Percentiles rank a stretch among this genome's conserved stretches.
These are phyloP conservation scores for Dendrophyllia cribrosa DNA, from an alignment of 64 coral and sea anemone species.

Conservation along the genomic window DNA sequence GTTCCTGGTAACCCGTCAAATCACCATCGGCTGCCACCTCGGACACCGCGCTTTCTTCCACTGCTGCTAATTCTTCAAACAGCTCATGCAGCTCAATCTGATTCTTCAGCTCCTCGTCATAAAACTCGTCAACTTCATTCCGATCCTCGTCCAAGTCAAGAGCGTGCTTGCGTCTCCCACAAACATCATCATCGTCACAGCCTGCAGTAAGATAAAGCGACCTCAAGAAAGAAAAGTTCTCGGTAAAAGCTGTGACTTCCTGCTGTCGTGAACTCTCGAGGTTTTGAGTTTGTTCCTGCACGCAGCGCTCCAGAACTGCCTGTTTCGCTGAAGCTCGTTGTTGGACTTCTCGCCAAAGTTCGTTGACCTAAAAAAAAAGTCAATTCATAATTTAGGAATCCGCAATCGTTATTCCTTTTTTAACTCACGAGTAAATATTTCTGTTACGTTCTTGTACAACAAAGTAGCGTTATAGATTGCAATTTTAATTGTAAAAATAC, in stretches of 20 bases:
- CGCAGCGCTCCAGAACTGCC: constrained; percentile 66
- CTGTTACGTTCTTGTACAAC: too few species aligned
- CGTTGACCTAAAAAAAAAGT: constrained; percentile 58
- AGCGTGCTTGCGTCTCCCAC: not conserved
- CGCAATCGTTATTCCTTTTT: too few species aligned
- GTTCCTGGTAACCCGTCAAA: constrained; percentile 65
- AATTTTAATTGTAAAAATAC: too few species aligned
- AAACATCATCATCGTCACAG: constrained; percentile 24
- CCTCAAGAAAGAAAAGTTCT: constrained; percentile 82
- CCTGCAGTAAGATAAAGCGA: constrained; percentile 36
- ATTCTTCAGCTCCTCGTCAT: constrained; percentile 80
- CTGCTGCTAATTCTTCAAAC: constrained; percentile 82
- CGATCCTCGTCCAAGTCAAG: constrained; percentile 7
- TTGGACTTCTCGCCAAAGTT: constrained; percentile 83
- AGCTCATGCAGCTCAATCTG: constrained; percentile 89
- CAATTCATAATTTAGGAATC: too few species aligned
- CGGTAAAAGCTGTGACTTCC: constrained; percentile 70
- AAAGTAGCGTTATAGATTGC: too few species aligned
- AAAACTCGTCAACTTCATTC: constrained; percentile 35
- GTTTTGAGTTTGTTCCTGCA: constrained; percentile 45
- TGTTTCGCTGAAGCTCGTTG: constrained; percentile 74
- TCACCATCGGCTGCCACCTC: constrained; percentile 71
- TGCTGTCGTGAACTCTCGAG: not conserved
- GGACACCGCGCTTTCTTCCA: constrained; percentile 80
- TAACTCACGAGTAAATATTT: too few species aligned